These are phyloP conservation scores for Tupaia chinensis DNA, from an alignment of 2,113 vertebrate genomes.

Conservation along the genomic window DNA sequence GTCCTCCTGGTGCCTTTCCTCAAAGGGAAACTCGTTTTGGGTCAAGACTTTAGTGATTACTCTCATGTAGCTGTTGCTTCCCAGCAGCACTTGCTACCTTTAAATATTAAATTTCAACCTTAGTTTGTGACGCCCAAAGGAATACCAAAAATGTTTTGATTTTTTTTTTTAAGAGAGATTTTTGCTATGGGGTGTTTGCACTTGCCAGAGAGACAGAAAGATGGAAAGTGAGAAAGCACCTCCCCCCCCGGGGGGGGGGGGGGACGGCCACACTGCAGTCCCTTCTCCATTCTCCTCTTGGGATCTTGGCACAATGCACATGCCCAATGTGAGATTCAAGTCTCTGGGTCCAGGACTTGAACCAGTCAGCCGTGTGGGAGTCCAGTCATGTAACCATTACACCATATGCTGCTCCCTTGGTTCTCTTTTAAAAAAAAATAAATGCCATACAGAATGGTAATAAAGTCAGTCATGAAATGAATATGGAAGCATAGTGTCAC, in stretches of 20 bases:
- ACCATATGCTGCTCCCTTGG: no score
- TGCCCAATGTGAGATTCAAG: no score
- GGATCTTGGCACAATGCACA: no score
- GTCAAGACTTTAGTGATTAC: neutral
- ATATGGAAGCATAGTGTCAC: neutral
- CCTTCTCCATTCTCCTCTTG: no score
- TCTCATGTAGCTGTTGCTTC: neutral
- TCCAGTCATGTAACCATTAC: no score
- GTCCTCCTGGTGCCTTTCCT: neutral
- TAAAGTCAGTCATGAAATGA: neutral
- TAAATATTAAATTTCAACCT: conserved; percentile 2
- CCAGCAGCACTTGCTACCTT: neutral
- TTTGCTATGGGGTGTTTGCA: no score
- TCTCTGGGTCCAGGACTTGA: no score
- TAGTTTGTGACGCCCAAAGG: neutral
- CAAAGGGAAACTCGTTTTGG: neutral
- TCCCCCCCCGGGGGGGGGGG: no score
- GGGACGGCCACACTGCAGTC: no score
- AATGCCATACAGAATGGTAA: neutral
- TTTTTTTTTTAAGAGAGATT: neutral
- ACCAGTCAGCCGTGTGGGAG: no score
- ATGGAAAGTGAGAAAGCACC: no score
- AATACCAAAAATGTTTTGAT: conserved; percentile 29
- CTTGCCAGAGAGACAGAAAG: no score
- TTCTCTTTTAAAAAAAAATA: neutral